A percentile compares a stretch with the other conserved stretches of the same genome.
phyloP scores from a whole-genome alignment of 2,113 vertebrate genomes.

The Alectura lathami region DNA sequence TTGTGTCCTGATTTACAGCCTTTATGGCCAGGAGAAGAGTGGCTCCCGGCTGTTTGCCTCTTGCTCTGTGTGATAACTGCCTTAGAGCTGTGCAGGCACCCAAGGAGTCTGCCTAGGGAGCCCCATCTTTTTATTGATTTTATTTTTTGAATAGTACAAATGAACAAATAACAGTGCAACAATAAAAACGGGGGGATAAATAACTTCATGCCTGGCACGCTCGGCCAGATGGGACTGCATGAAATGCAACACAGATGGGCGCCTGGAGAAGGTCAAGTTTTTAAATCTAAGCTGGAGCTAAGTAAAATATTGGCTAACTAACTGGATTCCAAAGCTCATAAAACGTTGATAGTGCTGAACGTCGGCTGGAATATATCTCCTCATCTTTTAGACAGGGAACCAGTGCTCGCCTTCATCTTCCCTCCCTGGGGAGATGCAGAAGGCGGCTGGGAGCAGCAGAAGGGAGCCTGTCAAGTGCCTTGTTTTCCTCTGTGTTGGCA shows the following conservation, averaged over 20 bases:
- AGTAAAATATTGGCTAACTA: constrained; percentile 66
- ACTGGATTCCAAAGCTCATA: constrained; percentile 67
- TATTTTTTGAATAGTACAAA: not conserved
- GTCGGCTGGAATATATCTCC: constrained; percentile 25
- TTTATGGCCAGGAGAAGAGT: not conserved
- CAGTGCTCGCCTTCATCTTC: not conserved
- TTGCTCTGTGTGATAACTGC: not conserved
- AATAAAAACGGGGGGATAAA: not conserved
- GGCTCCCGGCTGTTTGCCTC: fast-evolving
- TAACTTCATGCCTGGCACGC: not conserved
- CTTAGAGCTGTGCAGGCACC: not conserved
- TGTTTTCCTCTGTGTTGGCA: constrained; percentile 51
- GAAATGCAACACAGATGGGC: not conserved
- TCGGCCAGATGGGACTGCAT: not conserved
- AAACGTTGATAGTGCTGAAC: constrained; percentile 35
- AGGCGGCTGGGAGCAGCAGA: not conserved
- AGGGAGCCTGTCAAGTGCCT: constrained; percentile 40
- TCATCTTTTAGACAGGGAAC: constrained; percentile 15
- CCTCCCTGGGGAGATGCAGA: constrained; percentile 5
- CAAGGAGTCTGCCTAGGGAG: not conserved
- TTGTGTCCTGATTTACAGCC: not conserved
- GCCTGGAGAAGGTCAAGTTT: constrained; percentile 56
- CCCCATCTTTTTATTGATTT: not conserved
- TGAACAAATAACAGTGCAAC: not conserved
- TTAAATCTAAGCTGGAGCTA: constrained; percentile 62